A percentile compares a stretch with the other conserved stretches of the same genome.
Conservation (phyloP, 2,797 vertebrate species). For the Catharus ustulatus region DNA sequence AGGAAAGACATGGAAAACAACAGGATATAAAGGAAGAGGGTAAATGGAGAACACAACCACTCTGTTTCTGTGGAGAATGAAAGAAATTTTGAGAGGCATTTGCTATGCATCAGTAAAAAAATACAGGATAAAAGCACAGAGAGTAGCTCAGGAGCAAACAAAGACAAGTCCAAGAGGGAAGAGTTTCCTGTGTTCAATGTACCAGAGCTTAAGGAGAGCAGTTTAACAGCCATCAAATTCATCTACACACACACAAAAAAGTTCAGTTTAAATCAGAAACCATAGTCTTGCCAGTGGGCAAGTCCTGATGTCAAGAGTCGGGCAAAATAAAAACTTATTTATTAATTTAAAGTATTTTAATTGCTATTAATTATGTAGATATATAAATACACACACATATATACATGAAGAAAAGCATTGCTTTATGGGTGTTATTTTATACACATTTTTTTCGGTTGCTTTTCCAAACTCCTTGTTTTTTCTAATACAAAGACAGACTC, state of each 20-base stretch:
- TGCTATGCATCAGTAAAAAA: background rate
- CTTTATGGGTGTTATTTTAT: background rate
- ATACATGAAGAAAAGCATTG: background rate
- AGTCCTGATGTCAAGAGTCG: background rate
- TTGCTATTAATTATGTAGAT: background rate
- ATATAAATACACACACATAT: background rate
- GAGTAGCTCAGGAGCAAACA: background rate
- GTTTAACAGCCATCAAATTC: background rate
- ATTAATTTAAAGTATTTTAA: background rate
- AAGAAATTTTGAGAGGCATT: background rate
- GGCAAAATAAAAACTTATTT: background rate
- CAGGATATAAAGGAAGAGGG: background rate
- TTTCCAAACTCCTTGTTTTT: background rate
- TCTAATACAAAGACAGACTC: background rate
- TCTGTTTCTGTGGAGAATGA: background rate
- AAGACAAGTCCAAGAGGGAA: background rate
- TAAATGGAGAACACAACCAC: background rate
- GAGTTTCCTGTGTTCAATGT: background rate
- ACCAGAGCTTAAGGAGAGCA: background rate
- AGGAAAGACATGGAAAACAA: background rate
- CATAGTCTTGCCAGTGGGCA: background rate
- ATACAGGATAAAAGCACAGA: background rate
- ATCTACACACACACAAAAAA: rapidly evolving
- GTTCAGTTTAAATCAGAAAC: background rate
- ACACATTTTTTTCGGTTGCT: background rate